A percentile compares a stretch with the other conserved stretches of the same genome.
Evolutionary conservation across 2,888 invertebrate genomes (phyloP).

Genomic region (Empis livida): DNA sequence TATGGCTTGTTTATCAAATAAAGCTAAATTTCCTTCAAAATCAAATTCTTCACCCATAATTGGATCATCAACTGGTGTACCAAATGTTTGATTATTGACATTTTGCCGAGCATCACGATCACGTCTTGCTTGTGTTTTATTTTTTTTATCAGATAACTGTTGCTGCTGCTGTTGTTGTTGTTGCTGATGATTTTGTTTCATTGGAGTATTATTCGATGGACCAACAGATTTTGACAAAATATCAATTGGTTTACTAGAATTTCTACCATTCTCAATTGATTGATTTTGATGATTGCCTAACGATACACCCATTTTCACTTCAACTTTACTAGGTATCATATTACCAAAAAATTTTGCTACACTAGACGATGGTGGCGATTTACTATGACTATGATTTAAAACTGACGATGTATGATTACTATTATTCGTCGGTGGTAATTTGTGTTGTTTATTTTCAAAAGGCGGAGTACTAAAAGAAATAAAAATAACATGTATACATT

Average conservation of each 20-base stretch:
- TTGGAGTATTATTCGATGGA: conserved; percentile 13
- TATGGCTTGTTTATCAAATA: conserved; percentile 76
- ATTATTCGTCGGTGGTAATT: conserved; percentile 5
- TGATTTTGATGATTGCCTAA: conserved; percentile 4
- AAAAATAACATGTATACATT: neutral
- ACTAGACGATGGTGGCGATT: conserved; percentile 13
- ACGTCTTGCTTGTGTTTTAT: conserved; percentile 11
- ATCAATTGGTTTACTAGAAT: conserved; percentile 27
- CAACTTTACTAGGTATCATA: conserved; percentile 35
- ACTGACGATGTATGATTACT: neutral
- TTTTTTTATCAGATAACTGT: conserved; percentile 9
- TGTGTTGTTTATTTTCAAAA: neutral
- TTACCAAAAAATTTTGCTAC: conserved; percentile 30
- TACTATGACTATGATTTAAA: neutral
- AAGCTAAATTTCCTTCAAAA: conserved; percentile 84
- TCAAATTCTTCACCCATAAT: conserved; percentile 61
- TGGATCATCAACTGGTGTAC: conserved; percentile 32
- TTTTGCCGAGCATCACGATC: neutral
- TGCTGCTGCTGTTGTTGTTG: conserved; percentile 13
- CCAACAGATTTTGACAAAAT: conserved; percentile 19
- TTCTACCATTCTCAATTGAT: conserved; percentile 19
- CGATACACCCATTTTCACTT: conserved; percentile 25
- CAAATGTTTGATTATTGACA: conserved; percentile 27
- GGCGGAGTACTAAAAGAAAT: neutral
- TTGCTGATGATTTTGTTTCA: conserved; percentile 10